A percentile compares a stretch with the other conserved stretches of the same genome.
These are phyloP conservation scores for Coilia nasus DNA, from an alignment of 2,797 vertebrate species.

Conservation along the genomic window DNA sequence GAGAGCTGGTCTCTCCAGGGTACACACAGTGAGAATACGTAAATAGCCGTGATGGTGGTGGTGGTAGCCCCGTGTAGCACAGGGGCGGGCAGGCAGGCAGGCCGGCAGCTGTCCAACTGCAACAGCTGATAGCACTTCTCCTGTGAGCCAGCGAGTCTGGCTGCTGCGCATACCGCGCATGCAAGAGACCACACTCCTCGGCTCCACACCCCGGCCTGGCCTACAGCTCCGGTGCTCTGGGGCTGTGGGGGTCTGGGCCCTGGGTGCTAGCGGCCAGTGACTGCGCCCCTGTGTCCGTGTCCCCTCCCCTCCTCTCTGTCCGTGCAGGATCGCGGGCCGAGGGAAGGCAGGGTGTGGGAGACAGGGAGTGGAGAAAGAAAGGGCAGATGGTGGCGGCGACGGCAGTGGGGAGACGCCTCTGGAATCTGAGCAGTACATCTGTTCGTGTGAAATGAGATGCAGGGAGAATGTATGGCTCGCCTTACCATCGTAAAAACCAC, in stretches of 20 bases:
- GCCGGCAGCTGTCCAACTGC: constrained; percentile 61
- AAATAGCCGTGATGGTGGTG: constrained; percentile 15
- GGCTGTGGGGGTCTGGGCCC: background rate
- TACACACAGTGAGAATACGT: background rate
- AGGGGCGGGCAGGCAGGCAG: background rate
- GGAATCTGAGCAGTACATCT: constrained; percentile 57
- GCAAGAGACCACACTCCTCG: constrained; percentile 33
- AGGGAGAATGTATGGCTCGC: constrained; percentile 39
- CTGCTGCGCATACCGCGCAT: constrained; percentile 68
- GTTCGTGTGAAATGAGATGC: constrained; percentile 47
- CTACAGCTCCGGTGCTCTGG: constrained; percentile 10
- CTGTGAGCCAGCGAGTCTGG: constrained; percentile 70
- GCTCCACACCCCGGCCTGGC: constrained; percentile 41
- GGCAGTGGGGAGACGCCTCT: constrained; percentile 61
- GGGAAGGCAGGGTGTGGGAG: constrained; percentile 14
- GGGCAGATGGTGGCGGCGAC: constrained; percentile 61
- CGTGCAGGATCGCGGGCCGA: constrained; percentile 16
- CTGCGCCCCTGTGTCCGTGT: background rate
- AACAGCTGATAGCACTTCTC: constrained; percentile 73
- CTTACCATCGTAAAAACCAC: constrained; percentile 45
- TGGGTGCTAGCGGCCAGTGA: background rate
- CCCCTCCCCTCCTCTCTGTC: background rate
- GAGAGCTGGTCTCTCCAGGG: background rate
- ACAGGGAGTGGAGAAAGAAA: constrained; percentile 33
- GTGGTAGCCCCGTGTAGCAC: background rate